Evolutionary conservation across 2,113 vertebrate species (phyloP).

Genomic region (Gallinago paraguaiae): DNA sequence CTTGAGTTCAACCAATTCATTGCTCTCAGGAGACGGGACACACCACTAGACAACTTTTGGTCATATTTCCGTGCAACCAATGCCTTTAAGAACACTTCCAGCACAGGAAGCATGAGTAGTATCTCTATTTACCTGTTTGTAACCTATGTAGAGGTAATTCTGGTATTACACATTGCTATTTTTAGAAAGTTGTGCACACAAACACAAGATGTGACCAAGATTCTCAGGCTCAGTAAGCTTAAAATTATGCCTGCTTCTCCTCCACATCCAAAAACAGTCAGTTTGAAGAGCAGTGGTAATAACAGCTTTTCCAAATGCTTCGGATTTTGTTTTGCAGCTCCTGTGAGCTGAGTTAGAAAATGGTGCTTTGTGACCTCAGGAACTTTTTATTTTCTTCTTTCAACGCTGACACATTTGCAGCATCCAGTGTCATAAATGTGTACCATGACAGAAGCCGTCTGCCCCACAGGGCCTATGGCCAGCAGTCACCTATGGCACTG

Average conservation of each 20-base stretch:
- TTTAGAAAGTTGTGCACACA: neutral
- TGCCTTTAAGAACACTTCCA: neutral
- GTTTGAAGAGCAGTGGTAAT: neutral
- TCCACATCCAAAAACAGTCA: neutral
- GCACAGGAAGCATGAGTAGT: neutral
- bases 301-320: neutral
- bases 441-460: neutral
- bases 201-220: neutral
- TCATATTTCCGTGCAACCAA: neutral
- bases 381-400: neutral
- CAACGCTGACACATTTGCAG: neutral
- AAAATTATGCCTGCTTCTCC: neutral
- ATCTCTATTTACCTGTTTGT: neutral
- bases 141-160: neutral
- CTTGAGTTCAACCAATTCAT: neutral
- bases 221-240: neutral
- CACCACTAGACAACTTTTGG: neutral
- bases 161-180: neutral
- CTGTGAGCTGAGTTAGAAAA: neutral
- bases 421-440: neutral
- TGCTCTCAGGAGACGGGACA: neutral
- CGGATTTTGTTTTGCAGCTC: neutral
- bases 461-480: neutral
- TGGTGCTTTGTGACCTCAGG: neutral
- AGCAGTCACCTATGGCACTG: neutral